Percentiles rank a stretch among this genome's conserved stretches.
phyloP scores from a whole-genome alignment of 2,113 vertebrate genomes.

The Embiotoca jacksoni region DNA sequence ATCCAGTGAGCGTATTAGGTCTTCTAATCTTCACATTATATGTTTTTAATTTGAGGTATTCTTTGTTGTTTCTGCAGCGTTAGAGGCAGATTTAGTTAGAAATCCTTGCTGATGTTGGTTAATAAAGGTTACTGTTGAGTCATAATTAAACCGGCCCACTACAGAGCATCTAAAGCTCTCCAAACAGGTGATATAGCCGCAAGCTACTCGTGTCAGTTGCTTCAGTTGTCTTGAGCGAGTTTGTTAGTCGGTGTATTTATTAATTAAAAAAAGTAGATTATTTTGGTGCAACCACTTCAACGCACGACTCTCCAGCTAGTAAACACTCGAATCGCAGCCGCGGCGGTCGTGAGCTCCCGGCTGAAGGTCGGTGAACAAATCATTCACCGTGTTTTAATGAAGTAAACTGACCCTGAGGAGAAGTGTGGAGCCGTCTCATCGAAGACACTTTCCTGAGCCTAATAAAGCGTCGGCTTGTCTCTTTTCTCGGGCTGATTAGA shows the following conservation, averaged over 20 bases:
- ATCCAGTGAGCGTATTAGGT: not conserved
- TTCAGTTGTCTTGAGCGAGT: not conserved
- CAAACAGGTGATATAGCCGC: not conserved
- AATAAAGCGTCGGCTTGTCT: slow-evolving; percentile 55
- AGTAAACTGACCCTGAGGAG: slow-evolving; percentile 37
- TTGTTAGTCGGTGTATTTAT: slow-evolving; percentile 2
- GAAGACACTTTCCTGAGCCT: slow-evolving; percentile 49
- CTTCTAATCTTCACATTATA: not conserved
- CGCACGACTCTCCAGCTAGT: no score
- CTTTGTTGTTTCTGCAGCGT: not conserved
- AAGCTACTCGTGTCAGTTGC: not conserved
- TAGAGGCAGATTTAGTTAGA: not conserved
- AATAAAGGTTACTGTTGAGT: not conserved
- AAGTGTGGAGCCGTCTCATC: slow-evolving; percentile 33
- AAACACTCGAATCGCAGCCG: not conserved
- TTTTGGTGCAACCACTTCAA: not conserved
- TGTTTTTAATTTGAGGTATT: not conserved
- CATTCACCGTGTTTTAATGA: slow-evolving; percentile 50
- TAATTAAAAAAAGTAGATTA: slow-evolving; percentile 11
- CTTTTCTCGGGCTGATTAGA: slow-evolving; percentile 61
- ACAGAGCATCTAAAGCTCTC: not conserved
- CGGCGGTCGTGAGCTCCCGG: slow-evolving; percentile 4
- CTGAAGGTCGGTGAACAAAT: slow-evolving; percentile 38
- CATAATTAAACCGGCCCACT: not conserved
- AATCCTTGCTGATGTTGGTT: not conserved